phyloP scores from a whole-genome alignment of 2,113 vertebrate species.

The Capricornis sumatraensis region DNA sequence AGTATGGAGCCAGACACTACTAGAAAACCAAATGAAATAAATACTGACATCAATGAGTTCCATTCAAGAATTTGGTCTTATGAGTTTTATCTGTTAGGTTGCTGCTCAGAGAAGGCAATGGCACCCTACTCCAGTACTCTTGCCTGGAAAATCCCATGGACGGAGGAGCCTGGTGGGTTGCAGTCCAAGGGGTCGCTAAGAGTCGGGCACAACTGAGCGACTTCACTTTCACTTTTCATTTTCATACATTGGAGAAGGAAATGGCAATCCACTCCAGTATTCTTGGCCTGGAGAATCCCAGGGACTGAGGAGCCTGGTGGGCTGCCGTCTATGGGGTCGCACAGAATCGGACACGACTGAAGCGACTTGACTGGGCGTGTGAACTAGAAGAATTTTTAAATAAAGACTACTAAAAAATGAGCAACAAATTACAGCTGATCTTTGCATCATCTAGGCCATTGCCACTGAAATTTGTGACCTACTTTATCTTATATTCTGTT shows the following conservation, averaged over 20 bases:
- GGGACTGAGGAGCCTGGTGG: too few species aligned
- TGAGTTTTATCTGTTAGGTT: background rate
- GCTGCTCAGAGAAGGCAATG: background rate
- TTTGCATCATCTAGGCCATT: constrained; percentile 27
- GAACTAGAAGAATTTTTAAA: constrained; percentile 27
- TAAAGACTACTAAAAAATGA: background rate
- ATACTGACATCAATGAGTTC: background rate
- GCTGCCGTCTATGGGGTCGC: too few species aligned
- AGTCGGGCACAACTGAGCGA: too few species aligned
- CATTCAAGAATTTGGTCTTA: background rate
- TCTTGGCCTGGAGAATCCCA: too few species aligned
- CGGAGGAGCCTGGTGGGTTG: too few species aligned
- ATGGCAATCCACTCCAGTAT: too few species aligned
- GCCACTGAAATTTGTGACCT: constrained; percentile 37
- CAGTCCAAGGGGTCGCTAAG: too few species aligned
- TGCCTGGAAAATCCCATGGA: too few species aligned
- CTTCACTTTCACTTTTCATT: too few species aligned
- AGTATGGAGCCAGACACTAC: background rate
- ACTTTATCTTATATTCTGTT: constrained; percentile 62
- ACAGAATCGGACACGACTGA: too few species aligned
- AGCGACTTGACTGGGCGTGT: background rate
- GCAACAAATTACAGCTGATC: background rate
- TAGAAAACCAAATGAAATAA: background rate
- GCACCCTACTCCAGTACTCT: too few species aligned
- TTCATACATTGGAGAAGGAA: too few species aligned